phyloP scores from a whole-genome alignment of 2,888 invertebrate genomes.

The Stratiomys singularior region DNA sequence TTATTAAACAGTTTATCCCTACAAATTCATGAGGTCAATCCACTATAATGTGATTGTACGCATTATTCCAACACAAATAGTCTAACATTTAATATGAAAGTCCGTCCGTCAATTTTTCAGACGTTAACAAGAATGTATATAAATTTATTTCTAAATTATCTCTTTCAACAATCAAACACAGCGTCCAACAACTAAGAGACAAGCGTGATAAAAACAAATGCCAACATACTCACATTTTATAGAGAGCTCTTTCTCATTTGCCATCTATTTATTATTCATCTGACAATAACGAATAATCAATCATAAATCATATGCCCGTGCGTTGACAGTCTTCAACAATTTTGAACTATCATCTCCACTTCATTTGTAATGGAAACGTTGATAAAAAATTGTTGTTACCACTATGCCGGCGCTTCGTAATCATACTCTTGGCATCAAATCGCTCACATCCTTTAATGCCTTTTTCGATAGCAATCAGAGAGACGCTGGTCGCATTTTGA shows the following conservation, averaged over 20 bases:
- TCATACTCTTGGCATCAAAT: slow-evolving; percentile 46
- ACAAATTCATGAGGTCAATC: no score
- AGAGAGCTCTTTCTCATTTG: neutral
- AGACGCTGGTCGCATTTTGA: neutral
- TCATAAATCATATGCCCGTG: slow-evolving; percentile 63
- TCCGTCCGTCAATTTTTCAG: no score
- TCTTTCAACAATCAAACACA: no score
- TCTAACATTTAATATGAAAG: no score
- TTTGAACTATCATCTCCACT: slow-evolving; percentile 3
- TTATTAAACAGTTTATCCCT: no score
- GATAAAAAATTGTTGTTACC: slow-evolving; percentile 25
- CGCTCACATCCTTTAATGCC: slow-evolving; percentile 46
- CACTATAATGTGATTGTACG: no score
- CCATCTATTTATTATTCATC: slow-evolving; percentile 35
- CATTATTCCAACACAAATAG: no score
- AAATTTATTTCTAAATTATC: no score
- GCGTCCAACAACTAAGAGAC: no score
- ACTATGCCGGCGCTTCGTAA: slow-evolving; percentile 44
- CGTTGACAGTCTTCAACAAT: slow-evolving; percentile 25
- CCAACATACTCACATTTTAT: no score
- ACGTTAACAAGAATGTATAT: no score
- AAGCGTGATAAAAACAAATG: no score
- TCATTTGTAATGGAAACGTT: neutral
- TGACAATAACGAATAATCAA: slow-evolving; percentile 23
- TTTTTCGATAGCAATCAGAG: slow-evolving; percentile 33